A percentile compares a stretch with the other conserved stretches of the same genome.
Evolutionary conservation across 2,888 invertebrate species (phyloP).

Genomic region (Monopis laevigella): DNA sequence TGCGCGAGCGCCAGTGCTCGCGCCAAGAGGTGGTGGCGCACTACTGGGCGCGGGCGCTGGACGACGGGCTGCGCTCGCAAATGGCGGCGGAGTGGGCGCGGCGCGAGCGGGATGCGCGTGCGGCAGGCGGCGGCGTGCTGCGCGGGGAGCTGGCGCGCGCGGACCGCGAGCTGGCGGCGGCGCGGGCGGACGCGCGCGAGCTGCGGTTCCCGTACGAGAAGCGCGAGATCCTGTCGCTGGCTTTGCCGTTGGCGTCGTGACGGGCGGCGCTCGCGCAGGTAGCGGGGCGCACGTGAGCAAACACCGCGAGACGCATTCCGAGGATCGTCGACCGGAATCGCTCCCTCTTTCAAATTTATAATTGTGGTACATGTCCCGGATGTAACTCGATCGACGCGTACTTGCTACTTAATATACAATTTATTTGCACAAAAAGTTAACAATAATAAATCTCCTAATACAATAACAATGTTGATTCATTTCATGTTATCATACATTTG

Average conservation of each 20-base stretch:
- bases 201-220: slow-evolving; percentile 95
- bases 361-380: too few species aligned
- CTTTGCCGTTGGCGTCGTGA: slow-evolving; percentile 3
- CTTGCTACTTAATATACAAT: too few species aligned
- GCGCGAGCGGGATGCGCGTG: slow-evolving; percentile 76
- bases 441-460: too few species aligned
- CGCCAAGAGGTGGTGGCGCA: slow-evolving; percentile 93
- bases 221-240: slow-evolving; percentile 78
- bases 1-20: slow-evolving; percentile 94
- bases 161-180: slow-evolving; percentile 86
- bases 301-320: too few species aligned
- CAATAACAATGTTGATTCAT: too few species aligned
- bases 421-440: too few species aligned
- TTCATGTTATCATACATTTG: too few species aligned
- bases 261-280: slow-evolving; percentile 10
- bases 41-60: slow-evolving; percentile 90
- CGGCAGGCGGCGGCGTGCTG: slow-evolving; percentile 82
- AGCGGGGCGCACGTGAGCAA: not conserved
- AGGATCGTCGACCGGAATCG: too few species aligned
- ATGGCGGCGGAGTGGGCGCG: slow-evolving; percentile 97
- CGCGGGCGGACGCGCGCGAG: slow-evolving; percentile 88
- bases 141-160: slow-evolving; percentile 84
- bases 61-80: slow-evolving; percentile 95
- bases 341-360: too few species aligned
- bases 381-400: too few species aligned